Base-by-base conservation (phyloP, 2,888 invertebrate genomes). In the Periphyllus acericola region DNA sequence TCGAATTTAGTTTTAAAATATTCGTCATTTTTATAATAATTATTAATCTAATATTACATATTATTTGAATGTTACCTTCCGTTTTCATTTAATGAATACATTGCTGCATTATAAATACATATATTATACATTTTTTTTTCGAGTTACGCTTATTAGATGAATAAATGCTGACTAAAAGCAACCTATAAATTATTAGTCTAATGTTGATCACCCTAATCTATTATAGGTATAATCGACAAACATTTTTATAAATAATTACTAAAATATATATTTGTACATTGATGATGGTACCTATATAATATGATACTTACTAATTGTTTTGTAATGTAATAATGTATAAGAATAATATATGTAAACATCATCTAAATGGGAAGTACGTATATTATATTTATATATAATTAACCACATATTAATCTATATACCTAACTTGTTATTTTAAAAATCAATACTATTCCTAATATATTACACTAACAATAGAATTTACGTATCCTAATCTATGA, bases 271-370 rank as follows among this genome's bases (percentile, higher is more conserved):
- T 66, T 76, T 66, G 52, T 66, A 32, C 32, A 66, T 25, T 66
- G 40, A 84, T 55, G 83, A 66, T 9, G 75, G 14, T 75, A n/a
- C n/a, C n/a, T n/a, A n/a, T n/a, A n/a, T n/a, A n/a, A n/a, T n/a
- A 76, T 83, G 60, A 52, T 74, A 72, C n/a, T 55, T 32, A 9
- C 36, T 83, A 14, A 14, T 46, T 9, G 46, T 46, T 1, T 9
- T 72, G 46, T 75, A 40, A 71, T 60, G 76, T 29, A 60, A 29
- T 68, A 83, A 83, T 84, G 66, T 75, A 75, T 84, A 84, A 66
- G 14, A 46, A 14, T 46, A 75, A 83, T 84, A 84, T 75, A 66
- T 84, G 76, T 60, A 66, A 72, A 74, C 34, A 36, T 66, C 29
- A 80, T 60, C n/a, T 36, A 19, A 66, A 84, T 84, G 8, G 17